Conservation (phyloP, 2,113 vertebrate genomes). For the Falco punctatus region DNA sequence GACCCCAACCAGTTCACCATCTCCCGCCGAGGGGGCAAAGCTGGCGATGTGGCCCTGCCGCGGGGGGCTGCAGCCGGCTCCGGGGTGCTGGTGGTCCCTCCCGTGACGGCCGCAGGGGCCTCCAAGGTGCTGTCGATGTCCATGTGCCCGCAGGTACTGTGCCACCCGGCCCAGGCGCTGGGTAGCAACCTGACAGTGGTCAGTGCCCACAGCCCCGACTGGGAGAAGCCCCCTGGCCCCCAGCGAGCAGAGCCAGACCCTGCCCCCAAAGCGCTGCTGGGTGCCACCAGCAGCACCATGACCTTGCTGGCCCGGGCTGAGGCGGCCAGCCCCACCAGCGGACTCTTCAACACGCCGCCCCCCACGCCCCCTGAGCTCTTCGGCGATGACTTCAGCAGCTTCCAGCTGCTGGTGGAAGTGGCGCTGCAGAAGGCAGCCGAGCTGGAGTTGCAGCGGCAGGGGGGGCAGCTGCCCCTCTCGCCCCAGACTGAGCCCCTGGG, state of each 20-base stretch:
- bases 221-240: constrained; percentile 38
- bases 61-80: constrained; percentile 53
- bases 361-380: constrained; percentile 88
- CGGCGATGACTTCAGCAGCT: constrained; percentile 91
- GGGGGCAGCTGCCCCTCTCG: constrained; percentile 41
- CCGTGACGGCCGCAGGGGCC: constrained; percentile 23
- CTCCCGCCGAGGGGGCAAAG: constrained; percentile 86
- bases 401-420: constrained; percentile 90
- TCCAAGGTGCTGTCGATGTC: constrained; percentile 61
- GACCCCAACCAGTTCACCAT: constrained; percentile 96
- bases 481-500: constrained; percentile 19
- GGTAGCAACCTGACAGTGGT: constrained; percentile 8
- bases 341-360: constrained; percentile 89
- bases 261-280: background rate
- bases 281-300: constrained; percentile 66
- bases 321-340: constrained; percentile 78
- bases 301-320: constrained; percentile 73
- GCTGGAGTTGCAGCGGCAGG: constrained; percentile 83
- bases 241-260: constrained; percentile 17
- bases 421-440: constrained; percentile 89
- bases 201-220: constrained; percentile 20
- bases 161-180: constrained; percentile 43
- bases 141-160: constrained; percentile 71
- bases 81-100: constrained; percentile 69
- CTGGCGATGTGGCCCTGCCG: constrained; percentile 29